Percentiles rank a stretch among this genome's conserved stretches.
Evolutionary conservation across 2,797 vertebrate species (phyloP).

Genomic region (Acanthurus lineatus): DNA sequence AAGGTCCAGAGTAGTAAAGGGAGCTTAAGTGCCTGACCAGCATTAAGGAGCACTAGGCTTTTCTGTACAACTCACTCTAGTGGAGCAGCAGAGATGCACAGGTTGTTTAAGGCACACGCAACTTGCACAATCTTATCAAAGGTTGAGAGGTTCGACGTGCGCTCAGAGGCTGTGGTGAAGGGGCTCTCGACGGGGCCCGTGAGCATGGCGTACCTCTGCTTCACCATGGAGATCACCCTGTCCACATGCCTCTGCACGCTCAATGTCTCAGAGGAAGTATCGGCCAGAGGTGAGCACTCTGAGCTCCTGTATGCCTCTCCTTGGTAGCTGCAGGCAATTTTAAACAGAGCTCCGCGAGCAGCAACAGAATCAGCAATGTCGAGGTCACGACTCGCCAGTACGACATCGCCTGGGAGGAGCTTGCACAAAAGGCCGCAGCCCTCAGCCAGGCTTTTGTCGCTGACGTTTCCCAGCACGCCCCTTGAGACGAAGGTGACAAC

Average conservation of each 20-base stretch:
- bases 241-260: slow-evolving; percentile 82
- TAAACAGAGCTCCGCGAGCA: slow-evolving; percentile 77
- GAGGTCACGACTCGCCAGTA: slow-evolving; percentile 80
- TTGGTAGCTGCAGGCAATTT: slow-evolving; percentile 54
- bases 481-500: slow-evolving; percentile 86
- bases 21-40: slow-evolving; percentile 36
- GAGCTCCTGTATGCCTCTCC: slow-evolving; percentile 21
- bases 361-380: slow-evolving; percentile 80
- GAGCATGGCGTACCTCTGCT: slow-evolving; percentile 84
- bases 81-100: slow-evolving; percentile 86
- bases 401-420: slow-evolving; percentile 83
- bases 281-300: slow-evolving; percentile 14
- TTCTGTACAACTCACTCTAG: slow-evolving; percentile 74
- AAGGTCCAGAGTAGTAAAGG: slow-evolving; percentile 52
- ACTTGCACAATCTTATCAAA: slow-evolving; percentile 88
- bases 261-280: slow-evolving; percentile 52
- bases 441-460: slow-evolving; percentile 82
- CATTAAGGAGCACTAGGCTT: slow-evolving; percentile 21
- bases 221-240: slow-evolving; percentile 83
- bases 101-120: slow-evolving; percentile 88
- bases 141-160: slow-evolving; percentile 80
- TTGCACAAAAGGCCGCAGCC: slow-evolving; percentile 84
- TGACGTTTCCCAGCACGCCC: slow-evolving; percentile 81
- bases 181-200: slow-evolving; percentile 84
- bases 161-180: slow-evolving; percentile 79